phyloP scores from a whole-genome alignment of 2,888 invertebrate species.

The Mythimna ferrago region DNA sequence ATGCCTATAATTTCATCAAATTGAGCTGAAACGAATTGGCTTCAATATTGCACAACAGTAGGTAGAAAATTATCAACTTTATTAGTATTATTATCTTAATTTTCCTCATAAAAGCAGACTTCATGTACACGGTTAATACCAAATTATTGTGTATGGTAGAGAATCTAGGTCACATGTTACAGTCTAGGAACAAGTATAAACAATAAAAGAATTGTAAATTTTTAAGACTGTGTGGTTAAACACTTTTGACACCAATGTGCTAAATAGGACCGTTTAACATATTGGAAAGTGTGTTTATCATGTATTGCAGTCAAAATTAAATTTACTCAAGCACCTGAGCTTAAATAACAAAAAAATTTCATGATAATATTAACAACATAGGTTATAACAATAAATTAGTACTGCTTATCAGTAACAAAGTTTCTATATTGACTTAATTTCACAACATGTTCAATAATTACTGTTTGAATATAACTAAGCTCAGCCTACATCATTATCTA shows the following conservation, averaged over 20 bases:
- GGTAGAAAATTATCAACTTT: conserved; percentile 6
- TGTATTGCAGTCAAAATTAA: conserved; percentile 17
- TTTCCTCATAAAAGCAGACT: conserved; percentile 17
- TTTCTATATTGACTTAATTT: conserved; percentile 43
- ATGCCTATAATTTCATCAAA: neutral
- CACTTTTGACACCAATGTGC: conserved; percentile 8
- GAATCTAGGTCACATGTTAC: conserved; percentile 11
- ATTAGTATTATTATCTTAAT: conserved; percentile 4
- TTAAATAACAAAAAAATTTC: neutral
- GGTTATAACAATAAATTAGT: conserved; percentile 14
- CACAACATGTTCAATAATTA: conserved; percentile 45
- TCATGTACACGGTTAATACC: neutral
- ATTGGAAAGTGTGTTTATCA: conserved; percentile 2
- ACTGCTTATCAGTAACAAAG: conserved; percentile 35
- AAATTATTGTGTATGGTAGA: neutral
- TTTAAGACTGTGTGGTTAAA: conserved; percentile 6
- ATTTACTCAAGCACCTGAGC: neutral
- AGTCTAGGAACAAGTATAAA: neutral
- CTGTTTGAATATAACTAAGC: conserved; percentile 47
- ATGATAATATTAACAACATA: neutral
- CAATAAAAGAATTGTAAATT: neutral
- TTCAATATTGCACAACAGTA: conserved; percentile 3
- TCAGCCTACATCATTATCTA: conserved; percentile 60
- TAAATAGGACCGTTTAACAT: conserved; percentile 23
- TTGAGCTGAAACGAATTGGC: neutral